These are phyloP conservation scores for Mustela nigripes DNA, from an alignment of 2,113 vertebrate species.

Conservation along the genomic window DNA sequence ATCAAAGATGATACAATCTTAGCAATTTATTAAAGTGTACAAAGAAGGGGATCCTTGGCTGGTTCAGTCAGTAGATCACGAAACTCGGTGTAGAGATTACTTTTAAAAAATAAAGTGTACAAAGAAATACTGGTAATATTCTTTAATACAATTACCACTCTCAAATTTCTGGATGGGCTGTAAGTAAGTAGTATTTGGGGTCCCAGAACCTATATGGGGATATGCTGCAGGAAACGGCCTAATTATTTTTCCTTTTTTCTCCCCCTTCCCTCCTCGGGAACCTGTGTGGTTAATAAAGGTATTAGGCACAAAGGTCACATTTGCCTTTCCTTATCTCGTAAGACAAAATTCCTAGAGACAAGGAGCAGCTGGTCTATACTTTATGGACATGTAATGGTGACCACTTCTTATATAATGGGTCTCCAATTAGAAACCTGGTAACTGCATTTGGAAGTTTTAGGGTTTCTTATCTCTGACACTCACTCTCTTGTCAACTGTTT, in stretches of 20 bases:
- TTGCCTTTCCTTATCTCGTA: constrained; percentile 45
- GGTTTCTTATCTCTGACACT: background rate
- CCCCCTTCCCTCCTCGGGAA: background rate
- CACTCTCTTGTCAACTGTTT: background rate
- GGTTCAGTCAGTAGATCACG: background rate
- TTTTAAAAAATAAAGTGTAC: background rate
- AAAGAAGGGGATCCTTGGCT: background rate
- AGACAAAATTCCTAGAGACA: constrained; percentile 32
- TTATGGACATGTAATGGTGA: background rate
- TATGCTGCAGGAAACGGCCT: background rate
- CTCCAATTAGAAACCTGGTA: constrained; percentile 36
- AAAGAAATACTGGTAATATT: constrained; percentile 34
- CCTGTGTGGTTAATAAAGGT: background rate
- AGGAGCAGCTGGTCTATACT: background rate
- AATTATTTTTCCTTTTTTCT: constrained; percentile 38
- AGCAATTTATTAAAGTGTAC: constrained; percentile 28
- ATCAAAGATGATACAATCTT: constrained; percentile 43
- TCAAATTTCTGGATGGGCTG: constrained; percentile 2
- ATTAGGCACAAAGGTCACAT: background rate
- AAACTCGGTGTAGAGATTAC: background rate
- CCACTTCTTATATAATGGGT: background rate
- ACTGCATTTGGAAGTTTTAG: constrained; percentile 31
- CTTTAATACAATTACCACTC: constrained; percentile 7
- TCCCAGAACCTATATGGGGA: background rate
- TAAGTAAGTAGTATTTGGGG: constrained; percentile 1